Evolutionary conservation across 2,888 invertebrate genomes (phyloP).

Genomic region (Plemyria rubiginata): DNA sequence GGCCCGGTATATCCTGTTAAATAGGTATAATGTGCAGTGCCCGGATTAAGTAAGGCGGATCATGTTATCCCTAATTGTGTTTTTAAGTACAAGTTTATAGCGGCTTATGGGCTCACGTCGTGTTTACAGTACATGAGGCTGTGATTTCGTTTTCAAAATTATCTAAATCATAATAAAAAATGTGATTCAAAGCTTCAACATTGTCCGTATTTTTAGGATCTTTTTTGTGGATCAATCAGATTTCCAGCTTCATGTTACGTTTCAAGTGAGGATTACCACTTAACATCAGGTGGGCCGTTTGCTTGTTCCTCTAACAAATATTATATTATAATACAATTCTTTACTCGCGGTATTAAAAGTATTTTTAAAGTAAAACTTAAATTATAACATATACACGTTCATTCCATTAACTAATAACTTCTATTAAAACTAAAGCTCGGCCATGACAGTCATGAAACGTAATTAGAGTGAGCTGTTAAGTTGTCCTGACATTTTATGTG

Average conservation of each 20-base stretch:
- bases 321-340: no score
- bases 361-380: not conserved
- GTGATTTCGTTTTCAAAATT: conserved; percentile 17
- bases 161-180: not conserved
- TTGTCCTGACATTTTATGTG: conserved; percentile 30
- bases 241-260: no score
- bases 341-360: not conserved
- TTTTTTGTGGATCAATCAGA: no score
- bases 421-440: conserved; percentile 21
- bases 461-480: conserved; percentile 43
- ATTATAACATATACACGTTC: conserved; percentile 5
- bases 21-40: conserved; percentile 76
- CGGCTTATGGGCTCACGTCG: conserved; percentile 43
- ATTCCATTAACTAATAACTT: conserved; percentile 25
- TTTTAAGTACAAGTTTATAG: conserved; percentile 73
- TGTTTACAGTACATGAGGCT: conserved; percentile 33
- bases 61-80: conserved; percentile 77
- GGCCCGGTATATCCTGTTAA: conserved; percentile 73
- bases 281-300: no score
- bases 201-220: not conserved
- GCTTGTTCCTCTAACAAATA: no score
- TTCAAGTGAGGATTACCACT: no score
- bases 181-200: not conserved
- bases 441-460: conserved; percentile 36
- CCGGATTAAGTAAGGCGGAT: conserved; percentile 72